These are phyloP conservation scores for Taenaris catops DNA, from an alignment of 2,888 invertebrate species.

Conservation along the genomic window DNA sequence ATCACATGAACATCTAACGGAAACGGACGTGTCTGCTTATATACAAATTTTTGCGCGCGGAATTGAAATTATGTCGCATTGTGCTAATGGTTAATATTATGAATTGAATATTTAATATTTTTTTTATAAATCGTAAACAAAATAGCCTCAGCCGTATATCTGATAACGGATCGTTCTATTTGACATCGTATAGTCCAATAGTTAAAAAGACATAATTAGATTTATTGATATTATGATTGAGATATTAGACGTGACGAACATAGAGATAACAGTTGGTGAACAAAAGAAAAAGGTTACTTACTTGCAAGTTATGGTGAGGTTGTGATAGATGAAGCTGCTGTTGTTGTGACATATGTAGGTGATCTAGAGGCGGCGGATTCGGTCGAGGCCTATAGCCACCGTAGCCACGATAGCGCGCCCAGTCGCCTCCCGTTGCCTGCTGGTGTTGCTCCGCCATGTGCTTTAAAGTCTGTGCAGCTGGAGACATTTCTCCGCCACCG, in stretches of 20 bases:
- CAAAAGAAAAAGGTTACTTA: conserved; percentile 52
- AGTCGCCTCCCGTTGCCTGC: conserved; percentile 83
- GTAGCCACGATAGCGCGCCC: conserved; percentile 75
- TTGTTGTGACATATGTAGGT: conserved; percentile 91
- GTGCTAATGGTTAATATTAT: too few relatives aligned
- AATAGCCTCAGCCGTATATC: too few relatives aligned
- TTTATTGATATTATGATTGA: too few relatives aligned
- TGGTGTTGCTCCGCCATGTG: conserved; percentile 99
- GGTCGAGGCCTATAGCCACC: conserved; percentile 68
- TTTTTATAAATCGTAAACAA: too few relatives aligned
- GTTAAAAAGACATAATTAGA: too few relatives aligned
- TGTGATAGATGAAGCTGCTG: conserved; percentile 93
- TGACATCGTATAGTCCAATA: too few relatives aligned
- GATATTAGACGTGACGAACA: too few relatives aligned
- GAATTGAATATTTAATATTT: too few relatives aligned
- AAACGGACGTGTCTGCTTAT: conserved; percentile 10
- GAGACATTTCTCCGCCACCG: conserved; percentile 86
- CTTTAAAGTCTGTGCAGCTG: conserved; percentile 96
- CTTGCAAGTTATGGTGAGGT: conserved; percentile 90
- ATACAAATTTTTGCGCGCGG: conserved; percentile 8
- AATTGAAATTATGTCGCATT: too few relatives aligned
- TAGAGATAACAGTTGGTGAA: too few relatives aligned
- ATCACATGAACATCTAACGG: conserved; percentile 10
- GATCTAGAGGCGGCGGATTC: conserved; percentile 58
- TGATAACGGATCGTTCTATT: too few relatives aligned